Conservation (phyloP, 2,797 vertebrate species). For the Bryconaethiops microstoma region DNA sequence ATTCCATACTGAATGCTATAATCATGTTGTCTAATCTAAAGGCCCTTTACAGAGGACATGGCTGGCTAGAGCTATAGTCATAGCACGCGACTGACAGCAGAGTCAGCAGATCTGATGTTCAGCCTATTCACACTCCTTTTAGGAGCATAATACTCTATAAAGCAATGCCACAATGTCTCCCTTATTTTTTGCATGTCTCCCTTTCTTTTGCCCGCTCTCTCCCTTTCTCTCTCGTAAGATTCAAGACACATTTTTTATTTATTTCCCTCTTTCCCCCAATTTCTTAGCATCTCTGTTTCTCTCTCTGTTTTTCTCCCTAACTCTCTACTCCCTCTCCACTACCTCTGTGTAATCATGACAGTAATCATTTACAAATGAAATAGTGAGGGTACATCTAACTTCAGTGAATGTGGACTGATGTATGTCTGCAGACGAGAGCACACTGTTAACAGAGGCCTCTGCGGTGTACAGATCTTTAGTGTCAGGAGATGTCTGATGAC, state of each 20-base stretch:
- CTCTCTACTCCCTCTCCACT: background rate
- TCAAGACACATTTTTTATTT: background rate
- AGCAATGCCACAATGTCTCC: too few relatives aligned
- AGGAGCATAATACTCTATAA: background rate
- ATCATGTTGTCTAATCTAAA: background rate
- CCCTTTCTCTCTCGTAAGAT: too few relatives aligned
- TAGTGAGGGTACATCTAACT: background rate
- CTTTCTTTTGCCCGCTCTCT: background rate
- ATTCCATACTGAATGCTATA: background rate
- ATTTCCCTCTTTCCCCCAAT: background rate
- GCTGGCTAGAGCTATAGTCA: background rate
- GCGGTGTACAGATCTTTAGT: conserved; percentile 11
- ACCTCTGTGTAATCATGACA: background rate
- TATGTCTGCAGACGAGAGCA: background rate
- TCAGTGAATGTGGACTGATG: background rate
- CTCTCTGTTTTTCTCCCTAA: background rate
- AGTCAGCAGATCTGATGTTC: conserved; percentile 12
- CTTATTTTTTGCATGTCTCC: too few relatives aligned
- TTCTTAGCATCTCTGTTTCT: background rate
- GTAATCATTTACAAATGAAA: background rate
- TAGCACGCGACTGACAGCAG: background rate
- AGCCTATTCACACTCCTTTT: background rate
- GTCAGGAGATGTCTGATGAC: conserved; percentile 17
- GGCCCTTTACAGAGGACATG: background rate
- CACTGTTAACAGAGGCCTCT: conserved; percentile 1